Percentiles rank a stretch among this genome's conserved stretches.
Evolutionary conservation across 1,140 invertebrate species (phyloP).

Genomic region (Hormaphis cornu): DNA sequence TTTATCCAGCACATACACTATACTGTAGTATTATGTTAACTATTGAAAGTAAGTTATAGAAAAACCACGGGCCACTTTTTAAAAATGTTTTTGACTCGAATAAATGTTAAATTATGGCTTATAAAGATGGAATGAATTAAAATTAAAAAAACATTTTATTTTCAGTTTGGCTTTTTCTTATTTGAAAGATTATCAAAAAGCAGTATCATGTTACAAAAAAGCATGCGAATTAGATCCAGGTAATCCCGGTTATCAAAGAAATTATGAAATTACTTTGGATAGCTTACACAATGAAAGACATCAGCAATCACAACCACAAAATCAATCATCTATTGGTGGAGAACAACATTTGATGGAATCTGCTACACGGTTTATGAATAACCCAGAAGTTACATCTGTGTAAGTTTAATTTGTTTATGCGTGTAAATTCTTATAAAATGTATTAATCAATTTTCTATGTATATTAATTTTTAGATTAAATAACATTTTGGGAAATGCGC

Average conservation of each 20-base stretch:
- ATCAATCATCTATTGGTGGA: not conserved
- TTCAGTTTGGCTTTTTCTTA: constrained; percentile 23
- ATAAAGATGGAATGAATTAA: too few relatives aligned
- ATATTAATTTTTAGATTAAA: not conserved
- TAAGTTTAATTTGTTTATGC: not conserved
- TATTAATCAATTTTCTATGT: not conserved
- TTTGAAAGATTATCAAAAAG: constrained; percentile 26
- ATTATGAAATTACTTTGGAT: constrained; percentile 5
- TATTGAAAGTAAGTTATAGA: too few relatives aligned
- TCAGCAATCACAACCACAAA: not conserved
- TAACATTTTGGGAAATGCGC: not conserved
- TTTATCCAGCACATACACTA: too few relatives aligned
- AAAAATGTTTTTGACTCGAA: too few relatives aligned
- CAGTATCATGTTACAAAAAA: constrained; percentile 29
- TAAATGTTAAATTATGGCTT: too few relatives aligned
- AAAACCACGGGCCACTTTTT: too few relatives aligned
- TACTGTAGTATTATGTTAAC: too few relatives aligned
- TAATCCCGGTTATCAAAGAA: constrained; percentile 16
- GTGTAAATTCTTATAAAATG: not conserved
- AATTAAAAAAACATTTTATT: too few relatives aligned
- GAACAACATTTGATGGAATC: constrained; percentile 12
- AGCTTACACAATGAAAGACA: not conserved
- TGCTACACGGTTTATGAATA: not conserved
- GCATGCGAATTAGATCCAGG: constrained; percentile 31
- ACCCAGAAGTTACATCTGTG: constrained; percentile 15